Evolutionary conservation across 2,113 vertebrate species (phyloP).

Genomic region (Delphinapterus leucas): DNA sequence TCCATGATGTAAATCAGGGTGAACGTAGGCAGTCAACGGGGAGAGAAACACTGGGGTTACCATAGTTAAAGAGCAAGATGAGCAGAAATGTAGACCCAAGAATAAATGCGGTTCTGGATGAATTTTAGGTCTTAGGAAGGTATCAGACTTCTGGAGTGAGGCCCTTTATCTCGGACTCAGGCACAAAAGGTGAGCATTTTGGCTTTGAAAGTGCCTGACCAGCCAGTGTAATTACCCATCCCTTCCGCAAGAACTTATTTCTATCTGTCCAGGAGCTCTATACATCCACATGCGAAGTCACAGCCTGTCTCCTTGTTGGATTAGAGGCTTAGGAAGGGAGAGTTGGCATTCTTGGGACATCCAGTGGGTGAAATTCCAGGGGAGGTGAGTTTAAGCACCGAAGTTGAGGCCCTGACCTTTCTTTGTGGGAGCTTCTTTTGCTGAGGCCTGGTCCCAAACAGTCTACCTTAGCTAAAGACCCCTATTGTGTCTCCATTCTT

Average conservation of each 20-base stretch:
- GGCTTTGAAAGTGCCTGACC: neutral
- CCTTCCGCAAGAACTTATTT: neutral
- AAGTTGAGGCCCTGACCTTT: neutral
- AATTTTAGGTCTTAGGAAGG: neutral
- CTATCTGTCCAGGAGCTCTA: neutral
- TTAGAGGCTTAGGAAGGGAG: neutral
- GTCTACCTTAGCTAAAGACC: neutral
- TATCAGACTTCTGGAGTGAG: neutral
- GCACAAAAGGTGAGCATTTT: neutral
- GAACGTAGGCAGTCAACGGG: neutral
- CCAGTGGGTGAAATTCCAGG: neutral
- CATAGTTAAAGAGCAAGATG: neutral
- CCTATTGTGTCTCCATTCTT: neutral
- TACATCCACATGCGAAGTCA: neutral
- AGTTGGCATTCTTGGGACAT: neutral
- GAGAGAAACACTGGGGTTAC: neutral
- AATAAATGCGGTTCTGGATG: neutral
- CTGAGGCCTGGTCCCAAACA: neutral
- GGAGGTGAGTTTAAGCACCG: neutral
- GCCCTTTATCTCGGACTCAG: neutral
- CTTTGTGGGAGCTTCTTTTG: neutral
- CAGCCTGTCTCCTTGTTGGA: neutral
- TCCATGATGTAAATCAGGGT: neutral
- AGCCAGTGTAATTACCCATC: neutral
- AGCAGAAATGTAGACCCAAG: neutral